Base-by-base conservation (phyloP, 2,797 vertebrate genomes). In the Gambusia yucatana region DNA sequence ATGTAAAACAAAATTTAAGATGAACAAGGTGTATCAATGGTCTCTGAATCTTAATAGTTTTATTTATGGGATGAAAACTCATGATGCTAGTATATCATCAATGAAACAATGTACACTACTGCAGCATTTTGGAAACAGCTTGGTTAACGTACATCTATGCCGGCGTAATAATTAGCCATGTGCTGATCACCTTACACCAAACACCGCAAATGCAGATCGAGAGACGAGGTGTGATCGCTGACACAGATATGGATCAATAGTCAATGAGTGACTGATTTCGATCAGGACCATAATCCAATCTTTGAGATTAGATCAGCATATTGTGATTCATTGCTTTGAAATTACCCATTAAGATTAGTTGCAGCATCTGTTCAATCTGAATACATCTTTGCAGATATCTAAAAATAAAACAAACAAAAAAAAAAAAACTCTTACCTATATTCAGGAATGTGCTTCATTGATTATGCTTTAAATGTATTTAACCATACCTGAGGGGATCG, bases 281-380 rank as follows among this genome's bases (percentile, higher is more conserved):
- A 43, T 69, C 65, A 43, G 10, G 65, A 69, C 22, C 22, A 13
- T 69, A 41, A 69, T 69, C 39, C 39, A 43, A 25, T 69, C 22
- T 69, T 69, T 67, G 39, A 69, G 65, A 69, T n/a, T 43, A 43
- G 65, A 69, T n/a, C 65, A 43, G 11, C n/a, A 43, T n/a, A n/a
- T 43, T 3, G 22, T n/a, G 65, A 69, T 16, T 43, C 22, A n/a
- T n/a, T 69, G 65, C 65, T 25, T 41, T 43, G 65, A 43, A 67
- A 67, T 67, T 10, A 41, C 20, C 63, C 17, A 41, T 67, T 3
- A 43, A 25, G 22, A 41, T 67, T 8, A 25, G 3, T 39, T 67
- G 36, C 36, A 41, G 22, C 39, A 25, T 69, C 43, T 69, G 65
- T 36, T n/a, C 22, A 43, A 13, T 4, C 10, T 43, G 36, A 69